Percentiles rank a stretch among this genome's conserved stretches.
Conservation (phyloP, 2,113 vertebrate species). For the Protobothrops mucrosquamatus region DNA sequence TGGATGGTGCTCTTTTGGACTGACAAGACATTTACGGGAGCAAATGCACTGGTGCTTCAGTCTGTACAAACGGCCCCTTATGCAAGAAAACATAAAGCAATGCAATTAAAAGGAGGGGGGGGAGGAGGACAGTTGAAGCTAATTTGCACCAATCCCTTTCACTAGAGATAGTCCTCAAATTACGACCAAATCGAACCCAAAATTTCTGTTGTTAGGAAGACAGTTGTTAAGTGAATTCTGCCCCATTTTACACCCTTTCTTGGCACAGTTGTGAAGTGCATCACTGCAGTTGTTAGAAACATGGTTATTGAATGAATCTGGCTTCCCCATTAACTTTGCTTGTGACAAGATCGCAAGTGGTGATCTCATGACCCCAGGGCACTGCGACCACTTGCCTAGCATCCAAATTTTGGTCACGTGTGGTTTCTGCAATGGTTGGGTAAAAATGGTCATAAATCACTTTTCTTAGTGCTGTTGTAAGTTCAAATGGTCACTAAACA, state of each 20-base stretch:
- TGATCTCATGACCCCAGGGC: background rate
- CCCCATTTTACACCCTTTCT: background rate
- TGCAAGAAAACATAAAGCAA: background rate
- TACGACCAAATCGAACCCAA: background rate
- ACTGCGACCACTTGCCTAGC: background rate
- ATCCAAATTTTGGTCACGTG: background rate
- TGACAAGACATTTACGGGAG: background rate
- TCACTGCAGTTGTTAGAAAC: background rate
- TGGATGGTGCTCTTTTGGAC: background rate
- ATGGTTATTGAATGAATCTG: background rate
- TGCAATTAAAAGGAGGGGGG: background rate
- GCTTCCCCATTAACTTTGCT: background rate
- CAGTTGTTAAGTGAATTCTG: background rate
- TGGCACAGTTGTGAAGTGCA: background rate
- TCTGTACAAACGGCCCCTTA: background rate
- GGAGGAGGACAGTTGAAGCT: background rate
- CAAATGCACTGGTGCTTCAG: background rate
- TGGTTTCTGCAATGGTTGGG: background rate
- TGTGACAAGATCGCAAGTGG: background rate
- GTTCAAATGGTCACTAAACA: background rate
- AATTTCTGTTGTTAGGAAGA: background rate
- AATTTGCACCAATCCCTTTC: background rate
- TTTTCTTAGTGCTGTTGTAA: background rate
- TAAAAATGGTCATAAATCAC: background rate
- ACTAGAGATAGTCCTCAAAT: background rate